Evolutionary conservation across 2,113 vertebrate species (phyloP).

Genomic region (Rhynchomys soricoides): DNA sequence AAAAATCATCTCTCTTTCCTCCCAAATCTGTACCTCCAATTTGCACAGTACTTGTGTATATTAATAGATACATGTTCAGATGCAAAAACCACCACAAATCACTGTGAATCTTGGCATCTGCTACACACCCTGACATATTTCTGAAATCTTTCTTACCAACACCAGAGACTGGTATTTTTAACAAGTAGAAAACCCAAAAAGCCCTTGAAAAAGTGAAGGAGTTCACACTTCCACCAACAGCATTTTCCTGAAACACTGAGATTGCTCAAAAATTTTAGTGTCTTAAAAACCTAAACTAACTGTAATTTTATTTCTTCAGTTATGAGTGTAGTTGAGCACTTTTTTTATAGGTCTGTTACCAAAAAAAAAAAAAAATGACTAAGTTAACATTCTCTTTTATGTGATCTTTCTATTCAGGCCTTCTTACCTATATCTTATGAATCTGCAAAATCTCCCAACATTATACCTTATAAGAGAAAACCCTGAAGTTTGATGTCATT

Average conservation of each 20-base stretch:
- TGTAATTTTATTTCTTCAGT: slow-evolving; percentile 39
- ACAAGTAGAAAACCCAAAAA: slow-evolving; percentile 24
- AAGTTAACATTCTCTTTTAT: neutral
- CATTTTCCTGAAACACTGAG: neutral
- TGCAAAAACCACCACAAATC: neutral
- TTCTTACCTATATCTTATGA: neutral
- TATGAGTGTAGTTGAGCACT: neutral
- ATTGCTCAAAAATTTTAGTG: slow-evolving; percentile 24
- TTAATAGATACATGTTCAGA: neutral
- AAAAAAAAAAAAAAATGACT: slow-evolving; percentile 8
- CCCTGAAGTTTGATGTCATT: neutral
- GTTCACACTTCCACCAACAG: slow-evolving; percentile 10
- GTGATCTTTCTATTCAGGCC: neutral
- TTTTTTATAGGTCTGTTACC: neutral
- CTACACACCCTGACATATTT: neutral
- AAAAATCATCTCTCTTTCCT: neutral
- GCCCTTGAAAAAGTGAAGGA: neutral
- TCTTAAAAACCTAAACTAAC: neutral
- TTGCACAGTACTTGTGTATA: neutral
- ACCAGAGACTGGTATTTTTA: slow-evolving; percentile 18
- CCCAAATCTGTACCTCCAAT: neutral
- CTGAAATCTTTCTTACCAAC: slow-evolving; percentile 18
- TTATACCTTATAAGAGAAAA: neutral
- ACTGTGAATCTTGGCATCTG: neutral
- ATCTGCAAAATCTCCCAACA: neutral